A percentile compares a stretch with the other conserved stretches of the same genome.
Evolutionary conservation across 2,888 invertebrate species (phyloP).

Genomic region (Hermaeophaga mercurialis): DNA sequence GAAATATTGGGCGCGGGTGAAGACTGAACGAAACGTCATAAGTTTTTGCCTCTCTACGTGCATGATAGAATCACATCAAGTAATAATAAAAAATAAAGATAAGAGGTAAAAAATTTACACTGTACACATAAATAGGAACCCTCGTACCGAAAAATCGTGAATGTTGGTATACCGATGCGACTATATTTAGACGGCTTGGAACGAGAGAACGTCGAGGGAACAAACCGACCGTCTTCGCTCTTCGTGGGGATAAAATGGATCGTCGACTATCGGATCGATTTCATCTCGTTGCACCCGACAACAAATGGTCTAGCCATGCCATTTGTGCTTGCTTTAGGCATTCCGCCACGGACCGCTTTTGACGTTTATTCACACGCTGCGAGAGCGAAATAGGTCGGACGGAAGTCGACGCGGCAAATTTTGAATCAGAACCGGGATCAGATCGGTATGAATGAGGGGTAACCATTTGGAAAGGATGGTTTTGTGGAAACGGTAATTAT

Average conservation of each 20-base stretch:
- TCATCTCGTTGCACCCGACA: slow-evolving; percentile 32
- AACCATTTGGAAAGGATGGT: no score
- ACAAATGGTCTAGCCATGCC: slow-evolving; percentile 27
- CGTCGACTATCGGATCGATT: slow-evolving; percentile 29
- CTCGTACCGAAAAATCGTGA: no score
- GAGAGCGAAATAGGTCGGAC: slow-evolving; percentile 11
- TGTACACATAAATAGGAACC: no score
- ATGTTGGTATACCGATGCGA: slow-evolving; percentile 1
- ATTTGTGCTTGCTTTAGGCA: slow-evolving; percentile 26
- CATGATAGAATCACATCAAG: no score
- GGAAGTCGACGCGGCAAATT: slow-evolving; percentile 24
- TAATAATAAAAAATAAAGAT: no score
- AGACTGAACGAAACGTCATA: no score
- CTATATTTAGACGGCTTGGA: not conserved
- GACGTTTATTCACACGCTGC: slow-evolving; percentile 25
- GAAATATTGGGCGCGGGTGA: no score
- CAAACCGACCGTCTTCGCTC: slow-evolving; percentile 5
- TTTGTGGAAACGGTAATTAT: no score
- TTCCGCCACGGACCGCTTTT: slow-evolving; percentile 28
- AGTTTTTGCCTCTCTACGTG: no score
- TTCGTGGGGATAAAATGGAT: slow-evolving; percentile 28
- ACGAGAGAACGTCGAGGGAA: slow-evolving; percentile 7
- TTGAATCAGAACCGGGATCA: slow-evolving; percentile 12
- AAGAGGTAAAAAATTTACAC: no score
- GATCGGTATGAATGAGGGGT: no score